Conservation (phyloP, 2,797 vertebrate species). For the Kryptolebias ocellatus region DNA sequence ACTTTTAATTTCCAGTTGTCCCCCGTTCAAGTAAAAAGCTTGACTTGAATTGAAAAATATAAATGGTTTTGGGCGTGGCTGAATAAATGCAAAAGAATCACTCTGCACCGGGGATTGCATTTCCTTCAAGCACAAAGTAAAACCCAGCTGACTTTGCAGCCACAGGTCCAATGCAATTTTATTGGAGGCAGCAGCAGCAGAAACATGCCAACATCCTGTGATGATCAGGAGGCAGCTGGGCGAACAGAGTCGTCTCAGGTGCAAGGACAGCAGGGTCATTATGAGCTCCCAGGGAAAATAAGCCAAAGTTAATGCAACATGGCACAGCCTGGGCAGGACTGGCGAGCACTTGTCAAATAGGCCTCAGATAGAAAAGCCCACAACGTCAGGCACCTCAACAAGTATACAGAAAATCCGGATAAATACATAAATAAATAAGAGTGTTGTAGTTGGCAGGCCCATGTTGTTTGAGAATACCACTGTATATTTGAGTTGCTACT, state of each 20-base stretch:
- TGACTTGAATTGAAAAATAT: not conserved
- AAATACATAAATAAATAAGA: constrained; percentile 84
- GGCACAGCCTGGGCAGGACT: constrained; percentile 34
- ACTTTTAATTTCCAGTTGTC: not conserved
- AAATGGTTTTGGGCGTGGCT: not conserved
- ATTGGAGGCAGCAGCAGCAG: constrained; percentile 46
- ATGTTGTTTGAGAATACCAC: constrained; percentile 82
- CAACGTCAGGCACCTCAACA: constrained; percentile 72
- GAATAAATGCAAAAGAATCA: constrained; percentile 1
- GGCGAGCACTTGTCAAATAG: constrained; percentile 64
- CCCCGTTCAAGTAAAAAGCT: not conserved
- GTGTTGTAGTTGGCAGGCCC: constrained; percentile 82
- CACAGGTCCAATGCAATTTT: constrained; percentile 43
- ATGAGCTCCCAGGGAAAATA: constrained; percentile 74
- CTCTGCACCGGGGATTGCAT: constrained; percentile 14
- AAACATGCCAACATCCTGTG: constrained; percentile 49
- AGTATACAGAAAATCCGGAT: constrained; percentile 84
- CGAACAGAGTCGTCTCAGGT: constrained; percentile 67
- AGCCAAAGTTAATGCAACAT: constrained; percentile 65
- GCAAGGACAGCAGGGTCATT: constrained; percentile 76
- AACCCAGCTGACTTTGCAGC: constrained; percentile 21
- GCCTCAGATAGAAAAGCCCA: constrained; percentile 70
- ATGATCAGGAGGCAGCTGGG: constrained; percentile 39
- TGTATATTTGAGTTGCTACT: constrained; percentile 82
- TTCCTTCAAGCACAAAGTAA: constrained; percentile 22